Evolutionary conservation across 2,797 vertebrate species (phyloP).

Genomic region (Nyctalus aviator): DNA sequence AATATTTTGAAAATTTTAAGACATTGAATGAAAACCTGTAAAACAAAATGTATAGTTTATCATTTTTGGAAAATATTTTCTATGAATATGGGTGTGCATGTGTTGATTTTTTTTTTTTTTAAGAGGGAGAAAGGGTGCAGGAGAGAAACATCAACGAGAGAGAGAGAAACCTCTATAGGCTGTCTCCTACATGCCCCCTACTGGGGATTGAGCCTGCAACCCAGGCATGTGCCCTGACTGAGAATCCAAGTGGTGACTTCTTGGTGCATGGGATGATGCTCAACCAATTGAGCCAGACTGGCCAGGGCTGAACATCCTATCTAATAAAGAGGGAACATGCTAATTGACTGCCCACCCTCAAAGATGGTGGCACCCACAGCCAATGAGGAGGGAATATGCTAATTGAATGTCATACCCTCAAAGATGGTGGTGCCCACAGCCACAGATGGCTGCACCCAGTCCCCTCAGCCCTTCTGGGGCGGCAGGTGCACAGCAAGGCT

Average conservation of each 20-base stretch:
- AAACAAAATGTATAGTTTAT: background rate
- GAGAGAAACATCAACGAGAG: too few species aligned
- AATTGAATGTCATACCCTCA: too few species aligned
- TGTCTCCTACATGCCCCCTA: background rate
- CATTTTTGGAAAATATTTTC: background rate
- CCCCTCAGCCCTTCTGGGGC: too few species aligned
- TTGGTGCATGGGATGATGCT: background rate
- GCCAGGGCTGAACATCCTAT: background rate
- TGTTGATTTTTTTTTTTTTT: background rate
- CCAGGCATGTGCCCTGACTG: background rate
- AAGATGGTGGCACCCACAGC: too few species aligned
- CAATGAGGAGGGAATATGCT: too few species aligned
- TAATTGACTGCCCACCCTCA: too few species aligned
- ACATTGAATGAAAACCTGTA: background rate
- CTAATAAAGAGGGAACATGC: too few species aligned
- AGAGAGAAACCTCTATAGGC: background rate
- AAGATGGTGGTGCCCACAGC: too few species aligned
- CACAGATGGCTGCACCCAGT: too few species aligned
- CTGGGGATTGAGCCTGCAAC: background rate
- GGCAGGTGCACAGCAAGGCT: too few species aligned
- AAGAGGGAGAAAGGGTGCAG: background rate
- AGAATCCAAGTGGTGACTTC: background rate
- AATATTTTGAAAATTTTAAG: background rate
- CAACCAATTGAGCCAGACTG: background rate
- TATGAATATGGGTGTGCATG: background rate